phyloP scores from a whole-genome alignment of 2,888 invertebrate genomes.

The Cheilosia urbana region DNA sequence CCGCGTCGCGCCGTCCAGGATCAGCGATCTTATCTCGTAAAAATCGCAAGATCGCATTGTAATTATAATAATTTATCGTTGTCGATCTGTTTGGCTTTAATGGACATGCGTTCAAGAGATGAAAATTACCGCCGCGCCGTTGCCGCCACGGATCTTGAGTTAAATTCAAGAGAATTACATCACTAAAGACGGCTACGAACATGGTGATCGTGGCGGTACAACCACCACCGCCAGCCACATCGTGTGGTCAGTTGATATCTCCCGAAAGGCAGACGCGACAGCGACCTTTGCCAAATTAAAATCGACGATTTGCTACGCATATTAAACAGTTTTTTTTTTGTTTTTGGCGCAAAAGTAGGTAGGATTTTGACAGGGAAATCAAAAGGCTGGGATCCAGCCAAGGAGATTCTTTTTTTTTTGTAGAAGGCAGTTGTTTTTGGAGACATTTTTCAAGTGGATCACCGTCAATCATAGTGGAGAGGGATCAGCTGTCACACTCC shows the following conservation, averaged over 20 bases:
- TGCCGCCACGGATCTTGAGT: slow-evolving; percentile 17
- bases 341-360: neutral
- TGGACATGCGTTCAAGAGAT: slow-evolving; percentile 43
- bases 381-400: neutral
- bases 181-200: slow-evolving; percentile 31
- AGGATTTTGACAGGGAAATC: neutral
- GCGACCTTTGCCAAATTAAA: slow-evolving; percentile 50
- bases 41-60: slow-evolving; percentile 50
- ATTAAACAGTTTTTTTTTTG: slow-evolving; percentile 30
- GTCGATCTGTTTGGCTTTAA: slow-evolving; percentile 64
- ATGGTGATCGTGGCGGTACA: slow-evolving; percentile 5
- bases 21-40: slow-evolving; percentile 56
- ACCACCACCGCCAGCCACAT: neutral
- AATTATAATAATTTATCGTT: slow-evolving; percentile 67
- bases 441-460: too few species aligned
- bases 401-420: too few species aligned
- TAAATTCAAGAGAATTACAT: slow-evolving; percentile 15
- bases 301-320: slow-evolving; percentile 37
- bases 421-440: neutral
- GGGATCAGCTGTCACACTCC: neutral
- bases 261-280: slow-evolving; percentile 13
- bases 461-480: too few species aligned
- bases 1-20: slow-evolving; percentile 16
- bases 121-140: slow-evolving; percentile 50
- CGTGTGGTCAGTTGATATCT: slow-evolving; percentile 39